phyloP scores from a whole-genome alignment of 2,888 invertebrate genomes.

The Sarcophaga subvicina region DNA sequence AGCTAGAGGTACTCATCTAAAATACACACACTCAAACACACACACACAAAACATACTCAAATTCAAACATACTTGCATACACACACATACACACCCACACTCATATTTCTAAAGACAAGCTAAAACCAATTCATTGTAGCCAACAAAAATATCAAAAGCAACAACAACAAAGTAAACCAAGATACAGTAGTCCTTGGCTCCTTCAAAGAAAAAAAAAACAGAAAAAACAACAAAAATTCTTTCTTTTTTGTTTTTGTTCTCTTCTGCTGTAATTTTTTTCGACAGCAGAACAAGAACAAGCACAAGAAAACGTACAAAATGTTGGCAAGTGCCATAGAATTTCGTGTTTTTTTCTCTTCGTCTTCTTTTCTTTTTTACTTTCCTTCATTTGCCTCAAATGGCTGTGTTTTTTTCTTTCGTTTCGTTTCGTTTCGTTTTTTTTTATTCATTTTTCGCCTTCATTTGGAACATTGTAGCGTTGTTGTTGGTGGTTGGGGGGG shows the following conservation, averaged over 20 bases:
- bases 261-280: constrained; percentile 58
- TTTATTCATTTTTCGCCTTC: constrained; percentile 18
- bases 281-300: constrained; percentile 49
- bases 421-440: constrained; percentile 13
- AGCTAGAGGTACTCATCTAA: constrained; percentile 35
- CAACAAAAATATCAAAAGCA: constrained; percentile 33
- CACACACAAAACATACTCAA: constrained; percentile 4
- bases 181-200: constrained; percentile 62
- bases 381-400: too few relatives aligned
- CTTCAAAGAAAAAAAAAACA: not conserved
- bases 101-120: constrained; percentile 41
- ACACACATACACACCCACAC: constrained; percentile 19
- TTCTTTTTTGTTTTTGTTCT: constrained; percentile 15
- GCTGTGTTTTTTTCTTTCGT: constrained; percentile 11
- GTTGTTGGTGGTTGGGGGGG: too few relatives aligned
- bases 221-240: too few relatives aligned
- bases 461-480: not conserved
- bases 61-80: constrained; percentile 36
- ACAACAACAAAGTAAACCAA: constrained; percentile 34
- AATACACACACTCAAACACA: not conserved
- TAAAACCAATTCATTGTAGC: constrained; percentile 59
- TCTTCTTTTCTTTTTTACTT: too few relatives aligned
- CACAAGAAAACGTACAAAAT: constrained; percentile 60
- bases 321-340: constrained; percentile 63
- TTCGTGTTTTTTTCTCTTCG: too few relatives aligned